Evolutionary conservation across 1,140 invertebrate species (phyloP).

Genomic region (Drosophila lowei): DNA sequence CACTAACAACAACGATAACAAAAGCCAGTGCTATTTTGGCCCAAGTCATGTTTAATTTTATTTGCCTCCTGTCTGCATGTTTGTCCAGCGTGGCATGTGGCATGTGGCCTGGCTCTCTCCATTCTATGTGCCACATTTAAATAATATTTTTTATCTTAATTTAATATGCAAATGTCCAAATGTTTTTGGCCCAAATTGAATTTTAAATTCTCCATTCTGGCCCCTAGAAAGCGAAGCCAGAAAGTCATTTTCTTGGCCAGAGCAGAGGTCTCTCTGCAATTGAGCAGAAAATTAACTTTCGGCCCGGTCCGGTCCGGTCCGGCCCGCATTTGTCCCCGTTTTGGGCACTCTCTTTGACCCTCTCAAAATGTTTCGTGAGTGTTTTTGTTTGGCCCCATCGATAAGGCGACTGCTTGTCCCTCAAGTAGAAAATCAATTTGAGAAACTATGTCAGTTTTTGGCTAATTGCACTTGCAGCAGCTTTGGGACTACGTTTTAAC

Average conservation of each 20-base stretch:
- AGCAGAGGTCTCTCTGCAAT: conserved; percentile 43
- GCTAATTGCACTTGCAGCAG: too few species aligned
- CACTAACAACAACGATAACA: conserved; percentile 22
- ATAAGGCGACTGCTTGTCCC: conserved; percentile 8
- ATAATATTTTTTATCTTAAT: conserved; percentile 72
- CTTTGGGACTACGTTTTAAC: too few species aligned
- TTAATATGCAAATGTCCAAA: conserved; percentile 77
- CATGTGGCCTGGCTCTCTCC: not conserved
- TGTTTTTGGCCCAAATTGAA: conserved; percentile 64
- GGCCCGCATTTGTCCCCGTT: conserved; percentile 9
- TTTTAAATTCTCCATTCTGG: conserved; percentile 53
- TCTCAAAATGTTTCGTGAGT: not conserved
- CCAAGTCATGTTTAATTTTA: conserved; percentile 71
- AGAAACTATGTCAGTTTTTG: too few species aligned
- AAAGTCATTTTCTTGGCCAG: conserved; percentile 17
- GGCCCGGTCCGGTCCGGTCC: not conserved
- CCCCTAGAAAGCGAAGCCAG: conserved; percentile 5
- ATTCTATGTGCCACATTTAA: conserved; percentile 50
- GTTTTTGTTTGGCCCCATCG: conserved; percentile 11
- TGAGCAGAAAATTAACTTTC: conserved; percentile 64
- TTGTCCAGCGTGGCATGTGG: conserved; percentile 23
- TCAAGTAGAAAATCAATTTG: too few species aligned
- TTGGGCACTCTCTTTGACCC: not conserved
- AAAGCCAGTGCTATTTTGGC: conserved; percentile 33
- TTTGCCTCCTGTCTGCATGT: conserved; percentile 48